Conservation (phyloP, 2,797 vertebrate genomes). For the Smutsia gigantea region DNA sequence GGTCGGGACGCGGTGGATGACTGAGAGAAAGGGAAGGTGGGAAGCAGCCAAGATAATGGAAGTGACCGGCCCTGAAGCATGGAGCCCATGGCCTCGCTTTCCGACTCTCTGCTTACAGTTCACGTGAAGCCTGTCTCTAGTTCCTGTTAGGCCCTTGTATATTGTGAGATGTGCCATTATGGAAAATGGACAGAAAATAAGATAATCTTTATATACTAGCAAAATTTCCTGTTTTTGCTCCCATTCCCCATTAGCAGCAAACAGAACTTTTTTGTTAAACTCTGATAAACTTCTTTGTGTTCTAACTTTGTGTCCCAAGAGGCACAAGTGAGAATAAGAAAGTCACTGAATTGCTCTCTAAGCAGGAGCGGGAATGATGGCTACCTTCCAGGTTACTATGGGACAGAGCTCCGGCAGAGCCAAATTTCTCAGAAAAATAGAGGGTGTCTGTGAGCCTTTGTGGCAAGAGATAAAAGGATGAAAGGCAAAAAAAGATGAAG, state of each 20-base stretch:
- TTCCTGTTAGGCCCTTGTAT: neutral
- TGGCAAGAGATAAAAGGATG: conserved; percentile 22
- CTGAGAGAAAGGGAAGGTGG: neutral
- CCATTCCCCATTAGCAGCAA: no score
- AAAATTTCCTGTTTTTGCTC: neutral
- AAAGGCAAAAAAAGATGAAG: neutral
- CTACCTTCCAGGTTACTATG: neutral
- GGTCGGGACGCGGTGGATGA: neutral
- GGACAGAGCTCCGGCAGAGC: neutral
- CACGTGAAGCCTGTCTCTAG: rapidly evolving
- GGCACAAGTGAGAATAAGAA: neutral
- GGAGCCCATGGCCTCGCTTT: rapidly evolving
- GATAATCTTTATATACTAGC: neutral
- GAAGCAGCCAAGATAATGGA: neutral
- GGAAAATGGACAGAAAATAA: neutral
- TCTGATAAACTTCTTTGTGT: neutral
- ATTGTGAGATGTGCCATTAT: neutral
- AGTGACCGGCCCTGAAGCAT: rapidly evolving
- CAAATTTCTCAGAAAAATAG: conserved; percentile 5
- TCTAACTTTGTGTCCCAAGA: neutral
- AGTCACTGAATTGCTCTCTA: neutral
- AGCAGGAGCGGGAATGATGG: neutral
- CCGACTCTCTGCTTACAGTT: rapidly evolving
- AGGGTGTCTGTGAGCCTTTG: neutral
- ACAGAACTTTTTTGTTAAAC: neutral